Evolutionary conservation across 1,140 invertebrate species (phyloP), one percentile per base, ranked within the genome.

Genomic region (Teleopsis dalmanni): DNA sequence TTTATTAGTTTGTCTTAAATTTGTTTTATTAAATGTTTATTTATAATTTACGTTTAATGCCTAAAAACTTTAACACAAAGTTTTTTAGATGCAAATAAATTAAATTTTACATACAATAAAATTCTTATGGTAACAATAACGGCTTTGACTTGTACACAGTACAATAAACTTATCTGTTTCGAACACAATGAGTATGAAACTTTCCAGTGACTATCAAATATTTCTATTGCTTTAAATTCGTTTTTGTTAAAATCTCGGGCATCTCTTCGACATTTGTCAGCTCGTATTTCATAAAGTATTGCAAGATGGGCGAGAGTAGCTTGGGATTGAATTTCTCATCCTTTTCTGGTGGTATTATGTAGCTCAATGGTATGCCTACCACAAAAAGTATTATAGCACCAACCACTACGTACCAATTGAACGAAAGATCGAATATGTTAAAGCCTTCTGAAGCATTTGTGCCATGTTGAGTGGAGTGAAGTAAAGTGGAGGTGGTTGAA

Each of bases 331-430:
- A 52, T 14, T 60, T 60, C 51, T 54, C 55, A 46, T 57, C 48
- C 9, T 63, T 23, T 2, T 62, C 59, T 0, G 58, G 55, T 9
- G 55, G 60, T 7, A 72, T 53, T 21, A 73, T 51, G 29, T 54
- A 70, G 52, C 71, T 73, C 1, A 72, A 54, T 1, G 64, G 44
- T 18, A 65, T 29, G 7, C 83, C 85, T 10, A 85, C 72, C 2
- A 77, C 26, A 29, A 84, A 76, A 0, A 81, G 78, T 3, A 79
- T 75, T 2, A 77, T 26, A 31, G 76, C 75, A 11, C 81, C 84
- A 5, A 84, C 62, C 23, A 76, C 71, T 1, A 76, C 71, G 40
- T 81, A 81, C 72, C 78, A 81, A 52, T 80, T 72, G 52, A 81
- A 82, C 0, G 79, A 80, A 36, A 81, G 55, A 55, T 74, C 70